Percentiles rank a stretch among this genome's conserved stretches.
Conservation (phyloP, 2,113 vertebrate species). For the Hippocampus abdominalis region DNA sequence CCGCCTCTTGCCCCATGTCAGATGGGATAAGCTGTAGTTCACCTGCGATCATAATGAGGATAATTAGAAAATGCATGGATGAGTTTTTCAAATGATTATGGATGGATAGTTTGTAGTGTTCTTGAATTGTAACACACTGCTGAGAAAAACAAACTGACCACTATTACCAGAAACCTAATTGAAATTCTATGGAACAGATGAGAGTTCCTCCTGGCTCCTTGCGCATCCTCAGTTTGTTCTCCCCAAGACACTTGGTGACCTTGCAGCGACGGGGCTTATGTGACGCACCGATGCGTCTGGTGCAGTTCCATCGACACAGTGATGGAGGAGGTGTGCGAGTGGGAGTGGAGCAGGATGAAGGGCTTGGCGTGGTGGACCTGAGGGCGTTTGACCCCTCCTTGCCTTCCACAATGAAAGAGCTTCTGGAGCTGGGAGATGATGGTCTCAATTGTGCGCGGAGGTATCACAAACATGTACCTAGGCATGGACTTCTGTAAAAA, state of each 20-base stretch:
- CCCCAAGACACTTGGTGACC: slow-evolving; percentile 9
- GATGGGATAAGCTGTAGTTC: too few relatives aligned
- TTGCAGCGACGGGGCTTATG: slow-evolving; percentile 34
- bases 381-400: slow-evolving; percentile 79
- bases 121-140: background rate
- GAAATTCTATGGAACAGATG: slow-evolving; percentile 53
- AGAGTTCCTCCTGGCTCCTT: slow-evolving; percentile 44
- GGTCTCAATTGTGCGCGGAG: slow-evolving; percentile 75
- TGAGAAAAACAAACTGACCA: too few relatives aligned
- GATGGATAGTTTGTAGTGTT: too few relatives aligned
- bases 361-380: slow-evolving; percentile 78
- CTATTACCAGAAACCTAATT: too few relatives aligned
- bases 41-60: too few relatives aligned
- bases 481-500: background rate
- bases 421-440: slow-evolving; percentile 78
- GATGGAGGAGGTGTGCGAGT: slow-evolving; percentile 63
- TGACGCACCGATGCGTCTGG: slow-evolving; percentile 76
- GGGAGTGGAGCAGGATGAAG: slow-evolving; percentile 78
- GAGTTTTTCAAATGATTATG: too few relatives aligned
- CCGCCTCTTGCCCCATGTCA: too few relatives aligned
- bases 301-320: slow-evolving; percentile 76
- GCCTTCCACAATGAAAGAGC: slow-evolving; percentile 78
- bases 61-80: too few relatives aligned
- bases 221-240: slow-evolving; percentile 41
- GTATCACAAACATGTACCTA: slow-evolving; percentile 39